phyloP scores from a whole-genome alignment of 2,113 vertebrate genomes.

The Syngnathoides biaculeatus region DNA sequence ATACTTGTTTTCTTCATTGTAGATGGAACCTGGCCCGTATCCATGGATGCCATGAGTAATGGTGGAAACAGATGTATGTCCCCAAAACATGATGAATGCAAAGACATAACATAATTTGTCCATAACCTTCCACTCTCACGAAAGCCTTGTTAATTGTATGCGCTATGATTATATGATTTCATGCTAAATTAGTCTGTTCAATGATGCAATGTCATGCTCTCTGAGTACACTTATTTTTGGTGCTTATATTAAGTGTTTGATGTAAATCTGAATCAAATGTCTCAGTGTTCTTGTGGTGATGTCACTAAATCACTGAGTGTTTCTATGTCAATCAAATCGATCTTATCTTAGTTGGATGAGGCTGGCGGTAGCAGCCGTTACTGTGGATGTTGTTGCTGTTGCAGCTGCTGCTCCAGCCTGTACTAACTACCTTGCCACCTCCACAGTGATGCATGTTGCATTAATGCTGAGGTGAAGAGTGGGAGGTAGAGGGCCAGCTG shows the following conservation, averaged over 20 bases:
- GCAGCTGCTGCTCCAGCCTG: constrained; percentile 8
- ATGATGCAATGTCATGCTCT: neutral
- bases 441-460: constrained; percentile 64
- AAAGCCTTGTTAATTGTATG: neutral
- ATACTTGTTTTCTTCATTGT: no score
- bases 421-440: constrained; percentile 44
- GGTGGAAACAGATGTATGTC: neutral
- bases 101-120: neutral
- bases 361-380: neutral
- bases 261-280: neutral
- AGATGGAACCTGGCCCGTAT: neutral
- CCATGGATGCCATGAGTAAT: neutral
- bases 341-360: constrained; percentile 23
- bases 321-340: constrained; percentile 24
- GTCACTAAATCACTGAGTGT: neutral
- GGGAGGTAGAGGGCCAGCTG: constrained; percentile 70
- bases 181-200: neutral
- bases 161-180: neutral
- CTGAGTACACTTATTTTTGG: neutral
- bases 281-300: neutral
- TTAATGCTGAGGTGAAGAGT: constrained; percentile 68
- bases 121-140: neutral
- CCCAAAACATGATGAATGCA: neutral
- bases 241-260: neutral
- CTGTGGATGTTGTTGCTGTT: neutral